These are phyloP conservation scores for Manis crassicaudata DNA, from an alignment of 2,797 vertebrate genomes.

Conservation along the genomic window DNA sequence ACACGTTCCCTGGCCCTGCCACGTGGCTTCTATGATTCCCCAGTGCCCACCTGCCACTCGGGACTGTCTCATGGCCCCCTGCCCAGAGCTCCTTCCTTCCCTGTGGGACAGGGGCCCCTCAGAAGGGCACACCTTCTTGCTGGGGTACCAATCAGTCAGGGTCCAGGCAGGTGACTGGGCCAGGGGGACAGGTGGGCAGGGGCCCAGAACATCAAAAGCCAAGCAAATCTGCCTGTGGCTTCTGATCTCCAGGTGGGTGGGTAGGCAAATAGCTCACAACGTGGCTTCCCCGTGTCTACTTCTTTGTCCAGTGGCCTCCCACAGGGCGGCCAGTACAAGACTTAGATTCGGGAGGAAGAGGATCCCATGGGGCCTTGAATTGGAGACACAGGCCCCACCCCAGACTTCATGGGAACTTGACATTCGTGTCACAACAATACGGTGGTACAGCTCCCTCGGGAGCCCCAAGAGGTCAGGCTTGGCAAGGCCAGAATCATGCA, in stretches of 20 bases:
- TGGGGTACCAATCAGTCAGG: not conserved
- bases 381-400: accelerated
- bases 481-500: not conserved
- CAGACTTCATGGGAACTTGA: not conserved
- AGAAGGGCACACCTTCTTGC: not conserved
- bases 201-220: not conserved
- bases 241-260: not conserved
- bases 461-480: not conserved
- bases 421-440: accelerated
- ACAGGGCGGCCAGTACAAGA: not conserved
- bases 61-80: accelerated
- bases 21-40: accelerated
- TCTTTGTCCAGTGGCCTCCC: not conserved
- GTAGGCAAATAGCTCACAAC: not conserved
- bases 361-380: too few relatives aligned
- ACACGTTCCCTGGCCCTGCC: accelerated
- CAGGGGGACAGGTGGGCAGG: not conserved
- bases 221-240: not conserved
- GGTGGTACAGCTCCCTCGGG: not conserved
- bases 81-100: not conserved
- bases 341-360: not conserved
- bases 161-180: not conserved
- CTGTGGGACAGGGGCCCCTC: not conserved
- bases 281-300: not conserved
- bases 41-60: not conserved